A percentile compares a stretch with the other conserved stretches of the same genome.
These are phyloP conservation scores for Gallirallus australis DNA, from an alignment of 2,797 vertebrate species.

Conservation along the genomic window DNA sequence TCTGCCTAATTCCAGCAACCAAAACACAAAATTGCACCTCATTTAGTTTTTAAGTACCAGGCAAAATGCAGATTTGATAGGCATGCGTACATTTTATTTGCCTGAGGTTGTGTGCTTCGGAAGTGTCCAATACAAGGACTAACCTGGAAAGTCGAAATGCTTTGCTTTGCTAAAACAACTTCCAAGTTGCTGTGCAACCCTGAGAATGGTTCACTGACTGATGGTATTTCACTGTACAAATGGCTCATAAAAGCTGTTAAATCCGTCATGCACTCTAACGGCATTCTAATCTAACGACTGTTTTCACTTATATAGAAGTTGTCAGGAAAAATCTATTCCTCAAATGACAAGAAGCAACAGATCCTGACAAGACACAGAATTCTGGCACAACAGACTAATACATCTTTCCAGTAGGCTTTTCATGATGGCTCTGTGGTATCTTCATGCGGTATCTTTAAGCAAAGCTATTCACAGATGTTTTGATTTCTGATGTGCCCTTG, in stretches of 20 bases:
- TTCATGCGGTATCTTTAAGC: neutral
- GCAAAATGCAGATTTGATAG: neutral
- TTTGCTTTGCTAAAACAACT: neutral
- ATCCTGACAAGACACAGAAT: constrained; percentile 11
- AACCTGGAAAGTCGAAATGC: neutral
- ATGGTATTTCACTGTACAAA: constrained; percentile 57
- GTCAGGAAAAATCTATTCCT: constrained; percentile 53
- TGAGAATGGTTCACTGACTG: constrained; percentile 16
- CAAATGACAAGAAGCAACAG: constrained; percentile 1
- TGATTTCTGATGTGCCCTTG: neutral
- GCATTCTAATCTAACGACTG: constrained; percentile 59
- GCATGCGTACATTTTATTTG: neutral
- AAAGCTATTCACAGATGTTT: neutral
- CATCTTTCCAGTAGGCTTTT: neutral
- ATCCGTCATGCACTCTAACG: constrained; percentile 44
- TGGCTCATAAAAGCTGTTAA: constrained; percentile 56
- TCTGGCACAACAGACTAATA: neutral
- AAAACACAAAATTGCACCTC: neutral
- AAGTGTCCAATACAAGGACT: neutral
- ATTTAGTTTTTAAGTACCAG: neutral
- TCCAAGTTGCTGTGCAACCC: neutral
- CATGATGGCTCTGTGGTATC: neutral
- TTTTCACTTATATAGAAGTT: constrained; percentile 56
- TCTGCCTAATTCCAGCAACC: neutral
- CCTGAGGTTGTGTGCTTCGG: neutral